phyloP scores from a whole-genome alignment of 2,797 vertebrate species.

The Scarus forsteni region DNA sequence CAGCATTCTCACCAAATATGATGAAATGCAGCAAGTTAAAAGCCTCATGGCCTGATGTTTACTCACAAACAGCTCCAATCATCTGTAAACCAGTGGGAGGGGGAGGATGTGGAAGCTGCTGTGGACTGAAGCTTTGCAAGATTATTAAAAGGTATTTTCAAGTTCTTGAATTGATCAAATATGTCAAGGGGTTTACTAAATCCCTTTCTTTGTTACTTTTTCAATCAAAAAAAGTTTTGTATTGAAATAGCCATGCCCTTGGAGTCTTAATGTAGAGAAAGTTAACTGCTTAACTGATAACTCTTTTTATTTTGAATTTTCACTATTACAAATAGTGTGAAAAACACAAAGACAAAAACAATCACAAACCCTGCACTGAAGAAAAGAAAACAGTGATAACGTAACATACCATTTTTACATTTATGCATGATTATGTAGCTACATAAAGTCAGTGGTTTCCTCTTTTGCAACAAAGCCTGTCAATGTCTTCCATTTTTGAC shows the following conservation, averaged over 20 bases:
- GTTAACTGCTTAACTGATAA: no score
- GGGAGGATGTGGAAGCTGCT: slow-evolving; percentile 1
- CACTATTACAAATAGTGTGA: no score
- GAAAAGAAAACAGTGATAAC: no score
- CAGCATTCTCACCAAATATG: neutral
- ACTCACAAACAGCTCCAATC: slow-evolving; percentile 1
- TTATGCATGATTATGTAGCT: no score
- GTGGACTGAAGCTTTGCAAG: neutral
- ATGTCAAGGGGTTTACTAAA: neutral
- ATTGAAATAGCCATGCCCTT: neutral
- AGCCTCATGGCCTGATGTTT: slow-evolving; percentile 9
- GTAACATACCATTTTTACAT: no score
- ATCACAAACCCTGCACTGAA: no score
- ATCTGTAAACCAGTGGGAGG: slow-evolving; percentile 5
- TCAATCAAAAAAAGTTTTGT: neutral
- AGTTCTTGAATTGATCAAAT: neutral
- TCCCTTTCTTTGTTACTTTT: neutral
- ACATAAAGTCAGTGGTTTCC: no score
- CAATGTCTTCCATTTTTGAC: no score
- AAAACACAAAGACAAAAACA: no score
- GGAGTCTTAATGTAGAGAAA: neutral
- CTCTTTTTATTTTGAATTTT: no score
- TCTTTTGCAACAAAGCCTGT: no score
- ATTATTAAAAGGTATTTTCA: neutral
- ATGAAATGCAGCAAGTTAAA: neutral